Conservation (phyloP, 2,113 vertebrate genomes). For the Ctenodactylus gundi region DNA sequence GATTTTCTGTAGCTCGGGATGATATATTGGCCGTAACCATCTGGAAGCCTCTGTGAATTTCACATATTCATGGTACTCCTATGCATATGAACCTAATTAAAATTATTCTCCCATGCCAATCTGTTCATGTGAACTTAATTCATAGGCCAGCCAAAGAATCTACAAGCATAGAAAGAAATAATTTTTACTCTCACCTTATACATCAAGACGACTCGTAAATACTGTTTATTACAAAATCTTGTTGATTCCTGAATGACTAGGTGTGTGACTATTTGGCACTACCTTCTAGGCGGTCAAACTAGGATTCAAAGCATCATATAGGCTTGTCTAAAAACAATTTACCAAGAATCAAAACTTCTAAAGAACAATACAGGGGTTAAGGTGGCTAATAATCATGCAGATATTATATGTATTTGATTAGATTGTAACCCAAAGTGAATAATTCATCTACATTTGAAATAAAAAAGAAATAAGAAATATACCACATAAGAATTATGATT, state of each 20-base stretch:
- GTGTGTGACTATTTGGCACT: not conserved
- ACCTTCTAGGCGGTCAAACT: not conserved
- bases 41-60: not conserved
- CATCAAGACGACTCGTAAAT: not conserved
- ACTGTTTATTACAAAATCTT: not conserved
- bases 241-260: fast-evolving
- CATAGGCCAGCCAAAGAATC: not conserved
- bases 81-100: no score
- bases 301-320: not conserved
- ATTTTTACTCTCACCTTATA: not conserved
- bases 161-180: not conserved
- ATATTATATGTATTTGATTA: not conserved
- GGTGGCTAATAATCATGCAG: not conserved
- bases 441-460: not conserved
- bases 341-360: not conserved
- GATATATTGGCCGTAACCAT: no score
- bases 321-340: not conserved
- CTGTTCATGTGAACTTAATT: not conserved
- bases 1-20: not conserved
- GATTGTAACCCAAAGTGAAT: not conserved
- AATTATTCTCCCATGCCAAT: not conserved
- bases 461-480: not conserved
- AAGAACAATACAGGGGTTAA: not conserved
- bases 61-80: not conserved
- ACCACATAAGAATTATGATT: not conserved